Evolutionary conservation across 37 sponge, comb jelly and placozoan species (phyloP).

Genomic region (Sycon ciliatum): DNA sequence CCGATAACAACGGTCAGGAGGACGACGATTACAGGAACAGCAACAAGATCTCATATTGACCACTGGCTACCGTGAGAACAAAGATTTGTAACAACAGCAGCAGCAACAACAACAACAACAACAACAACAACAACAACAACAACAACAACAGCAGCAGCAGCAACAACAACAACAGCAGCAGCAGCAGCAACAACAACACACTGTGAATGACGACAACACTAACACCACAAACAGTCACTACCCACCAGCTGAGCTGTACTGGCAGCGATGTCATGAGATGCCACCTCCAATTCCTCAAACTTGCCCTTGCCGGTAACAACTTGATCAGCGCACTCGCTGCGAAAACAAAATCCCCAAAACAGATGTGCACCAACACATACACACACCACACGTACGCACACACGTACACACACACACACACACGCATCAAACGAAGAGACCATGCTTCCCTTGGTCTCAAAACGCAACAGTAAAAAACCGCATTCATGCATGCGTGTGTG

Average conservation of each 20-base stretch:
- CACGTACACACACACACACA: neutral
- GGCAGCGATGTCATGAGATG: constrained; percentile 93
- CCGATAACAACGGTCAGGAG: too few species aligned
- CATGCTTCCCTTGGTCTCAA: too few species aligned
- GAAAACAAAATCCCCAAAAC: too few species aligned
- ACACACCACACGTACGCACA: neutral
- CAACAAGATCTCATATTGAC: neutral
- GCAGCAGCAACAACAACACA: neutral
- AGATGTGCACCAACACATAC: too few species aligned
- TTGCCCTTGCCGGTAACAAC: constrained; percentile 76
- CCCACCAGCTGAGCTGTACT: constrained; percentile 93
- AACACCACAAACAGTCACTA: too few species aligned
- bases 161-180: neutral
- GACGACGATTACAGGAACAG: neutral
- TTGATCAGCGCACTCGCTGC: constrained; percentile 84
- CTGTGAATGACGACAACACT: too few species aligned
- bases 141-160: too few species aligned
- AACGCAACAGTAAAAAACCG: neutral
- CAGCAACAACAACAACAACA: too few species aligned
- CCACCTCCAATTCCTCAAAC: constrained; percentile 90
- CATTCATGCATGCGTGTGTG: neutral
- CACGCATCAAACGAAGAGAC: neutral
- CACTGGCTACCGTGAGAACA: too few species aligned
- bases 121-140: too few species aligned
- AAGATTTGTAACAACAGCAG: too few species aligned